Conservation (phyloP, 2,797 vertebrate species). For the Euphonia xanthogaster region DNA sequence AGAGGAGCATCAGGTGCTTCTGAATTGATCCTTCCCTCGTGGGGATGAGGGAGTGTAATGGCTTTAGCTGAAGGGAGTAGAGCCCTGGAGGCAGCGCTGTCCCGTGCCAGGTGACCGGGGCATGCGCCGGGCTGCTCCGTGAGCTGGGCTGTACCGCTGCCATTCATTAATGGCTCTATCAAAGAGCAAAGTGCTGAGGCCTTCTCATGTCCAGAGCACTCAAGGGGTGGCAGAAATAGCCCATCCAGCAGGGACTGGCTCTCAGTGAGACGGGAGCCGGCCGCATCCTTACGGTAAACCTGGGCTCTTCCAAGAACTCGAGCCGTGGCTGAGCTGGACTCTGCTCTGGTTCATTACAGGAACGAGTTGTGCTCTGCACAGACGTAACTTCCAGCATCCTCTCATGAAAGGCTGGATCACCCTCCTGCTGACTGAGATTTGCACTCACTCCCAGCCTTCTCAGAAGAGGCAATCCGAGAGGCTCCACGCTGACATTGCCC, state of each 20-base stretch:
- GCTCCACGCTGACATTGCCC: accelerated
- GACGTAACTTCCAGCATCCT: background rate
- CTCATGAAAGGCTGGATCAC: background rate
- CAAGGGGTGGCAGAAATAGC: background rate
- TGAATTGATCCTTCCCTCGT: accelerated
- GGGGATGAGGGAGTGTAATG: background rate
- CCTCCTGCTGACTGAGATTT: background rate
- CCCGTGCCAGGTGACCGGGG: accelerated
- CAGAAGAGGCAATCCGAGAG: background rate
- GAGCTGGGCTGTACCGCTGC: background rate
- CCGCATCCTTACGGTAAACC: background rate
- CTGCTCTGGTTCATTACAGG: background rate
- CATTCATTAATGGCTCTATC: constrained; percentile 8
- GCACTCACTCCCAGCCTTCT: background rate
- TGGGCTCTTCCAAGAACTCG: background rate
- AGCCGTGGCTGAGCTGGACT: background rate
- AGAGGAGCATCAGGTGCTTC: background rate
- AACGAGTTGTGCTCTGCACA: background rate
- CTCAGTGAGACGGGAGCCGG: accelerated
- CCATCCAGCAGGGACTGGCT: background rate
- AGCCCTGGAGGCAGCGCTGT: accelerated
- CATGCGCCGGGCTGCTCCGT: background rate
- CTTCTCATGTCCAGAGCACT: background rate
- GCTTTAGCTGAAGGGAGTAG: background rate
- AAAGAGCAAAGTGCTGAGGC: background rate